Conservation (phyloP, 2,113 vertebrate genomes). For the Planiliza haematocheilus region DNA sequence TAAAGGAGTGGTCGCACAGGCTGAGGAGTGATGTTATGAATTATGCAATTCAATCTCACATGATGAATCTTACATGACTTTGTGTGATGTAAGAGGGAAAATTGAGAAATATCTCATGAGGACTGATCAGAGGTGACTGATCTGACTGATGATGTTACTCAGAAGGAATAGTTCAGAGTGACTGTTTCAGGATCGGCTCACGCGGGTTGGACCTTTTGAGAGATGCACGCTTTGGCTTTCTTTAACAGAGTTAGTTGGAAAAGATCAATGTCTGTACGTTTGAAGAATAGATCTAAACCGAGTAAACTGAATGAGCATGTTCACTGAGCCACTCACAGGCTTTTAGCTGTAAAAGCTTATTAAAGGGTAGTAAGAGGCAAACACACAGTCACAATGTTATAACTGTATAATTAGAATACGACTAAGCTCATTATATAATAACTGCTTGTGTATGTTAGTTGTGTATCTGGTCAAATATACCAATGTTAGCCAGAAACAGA, state of each 20-base stretch:
- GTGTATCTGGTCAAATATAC: background rate
- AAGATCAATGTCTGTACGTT: background rate
- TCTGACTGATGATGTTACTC: constrained; percentile 21
- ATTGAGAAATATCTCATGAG: constrained; percentile 33
- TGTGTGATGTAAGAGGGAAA: constrained; percentile 34
- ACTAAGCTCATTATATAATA: constrained; percentile 10
- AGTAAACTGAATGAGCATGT: background rate
- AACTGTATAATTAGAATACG: background rate
- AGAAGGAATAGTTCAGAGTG: background rate
- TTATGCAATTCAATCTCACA: constrained; percentile 63
- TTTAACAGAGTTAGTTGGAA: background rate
- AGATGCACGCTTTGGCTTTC: background rate
- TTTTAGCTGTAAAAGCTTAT: constrained; percentile 9
- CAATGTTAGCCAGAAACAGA: background rate
- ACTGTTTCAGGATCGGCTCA: constrained; percentile 10
- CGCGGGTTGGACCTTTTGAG: background rate
- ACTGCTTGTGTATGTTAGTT: background rate
- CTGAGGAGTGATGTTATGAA: constrained; percentile 39
- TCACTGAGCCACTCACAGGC: background rate
- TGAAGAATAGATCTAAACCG: background rate
- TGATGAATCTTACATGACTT: constrained; percentile 67
- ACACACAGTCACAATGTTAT: constrained; percentile 2
- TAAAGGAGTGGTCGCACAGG: constrained; percentile 16
- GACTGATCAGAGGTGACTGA: constrained; percentile 21
- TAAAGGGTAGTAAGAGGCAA: constrained; percentile 12